Percentiles rank a stretch among this genome's conserved stretches.
These are phyloP conservation scores for Centropus unirufus DNA, from an alignment of 2,113 vertebrate species.

Conservation along the genomic window DNA sequence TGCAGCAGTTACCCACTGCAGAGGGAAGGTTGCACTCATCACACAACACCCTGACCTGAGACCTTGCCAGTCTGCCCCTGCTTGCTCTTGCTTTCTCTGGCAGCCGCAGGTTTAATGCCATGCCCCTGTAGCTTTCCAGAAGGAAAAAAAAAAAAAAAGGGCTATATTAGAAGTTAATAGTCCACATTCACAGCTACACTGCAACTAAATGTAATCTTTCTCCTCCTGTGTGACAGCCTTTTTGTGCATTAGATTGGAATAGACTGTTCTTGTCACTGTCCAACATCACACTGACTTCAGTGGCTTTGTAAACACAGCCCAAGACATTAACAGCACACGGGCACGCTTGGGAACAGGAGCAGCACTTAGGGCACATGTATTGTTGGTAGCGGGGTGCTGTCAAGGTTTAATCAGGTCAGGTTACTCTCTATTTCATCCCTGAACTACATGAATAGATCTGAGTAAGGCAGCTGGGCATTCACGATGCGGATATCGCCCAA, in stretches of 20 bases:
- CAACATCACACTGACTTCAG: neutral
- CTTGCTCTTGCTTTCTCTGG: neutral
- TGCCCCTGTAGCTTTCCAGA: neutral
- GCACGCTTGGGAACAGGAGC: neutral
- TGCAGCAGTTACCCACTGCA: neutral
- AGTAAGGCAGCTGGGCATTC: conserved; percentile 31
- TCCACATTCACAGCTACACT: conserved; percentile 18
- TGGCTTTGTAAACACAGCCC: conserved; percentile 31
- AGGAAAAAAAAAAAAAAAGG: neutral
- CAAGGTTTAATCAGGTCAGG: conserved; percentile 67
- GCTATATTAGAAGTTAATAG: conserved; percentile 51
- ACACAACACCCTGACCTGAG: neutral
- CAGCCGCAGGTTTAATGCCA: conserved; percentile 16
- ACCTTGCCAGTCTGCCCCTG: neutral
- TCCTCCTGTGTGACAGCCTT: conserved; percentile 23
- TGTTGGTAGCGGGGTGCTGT: neutral
- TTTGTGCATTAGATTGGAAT: conserved; percentile 35
- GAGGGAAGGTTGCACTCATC: neutral
- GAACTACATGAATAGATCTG: conserved; percentile 28
- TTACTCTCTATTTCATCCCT: conserved; percentile 50
- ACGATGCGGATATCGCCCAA: conserved; percentile 26
- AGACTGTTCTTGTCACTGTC: neutral
- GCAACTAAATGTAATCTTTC: conserved; percentile 32
- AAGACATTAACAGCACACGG: neutral
- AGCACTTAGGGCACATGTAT: neutral